Conservation (phyloP, 2,888 invertebrate genomes). For the Ametastegia equiseti region DNA sequence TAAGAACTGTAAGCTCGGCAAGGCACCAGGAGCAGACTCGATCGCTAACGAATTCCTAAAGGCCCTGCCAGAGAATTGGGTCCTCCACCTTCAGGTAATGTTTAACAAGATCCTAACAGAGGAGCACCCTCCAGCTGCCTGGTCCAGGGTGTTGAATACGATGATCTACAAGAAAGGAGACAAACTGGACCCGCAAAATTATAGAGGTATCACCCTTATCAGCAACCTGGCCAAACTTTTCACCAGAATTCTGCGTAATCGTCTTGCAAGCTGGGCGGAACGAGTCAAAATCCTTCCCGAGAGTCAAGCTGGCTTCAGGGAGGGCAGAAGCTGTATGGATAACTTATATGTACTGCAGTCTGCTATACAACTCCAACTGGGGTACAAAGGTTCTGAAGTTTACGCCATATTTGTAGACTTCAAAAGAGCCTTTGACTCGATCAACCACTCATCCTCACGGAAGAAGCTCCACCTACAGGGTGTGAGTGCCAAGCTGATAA, state of each 20-base stretch:
- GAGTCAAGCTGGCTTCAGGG: constrained; percentile 53
- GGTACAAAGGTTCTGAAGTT: constrained; percentile 32
- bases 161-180: constrained; percentile 57
- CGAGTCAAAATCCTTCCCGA: constrained; percentile 49
- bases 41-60: constrained; percentile 50
- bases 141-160: constrained; percentile 41
- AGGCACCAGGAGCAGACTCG: constrained; percentile 52
- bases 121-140: constrained; percentile 39
- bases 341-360: not conserved
- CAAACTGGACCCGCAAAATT: constrained; percentile 52
- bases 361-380: constrained; percentile 47
- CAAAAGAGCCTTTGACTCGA: constrained; percentile 52
- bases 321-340: not conserved
- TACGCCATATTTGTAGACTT: constrained; percentile 56
- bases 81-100: constrained; percentile 4
- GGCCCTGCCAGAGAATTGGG: constrained; percentile 31
- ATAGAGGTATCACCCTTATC: constrained; percentile 56
- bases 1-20: constrained; percentile 45
- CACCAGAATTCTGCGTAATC: constrained; percentile 51
- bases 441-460: constrained; percentile 53
- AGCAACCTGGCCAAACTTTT: constrained; percentile 55
- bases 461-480: constrained; percentile 48
- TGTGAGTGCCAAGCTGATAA: constrained; percentile 55
- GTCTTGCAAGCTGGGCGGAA: constrained; percentile 51
- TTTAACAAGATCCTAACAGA: constrained; percentile 40